Base-by-base conservation (phyloP, 2,888 invertebrate species). In the Oligia latruncula region DNA sequence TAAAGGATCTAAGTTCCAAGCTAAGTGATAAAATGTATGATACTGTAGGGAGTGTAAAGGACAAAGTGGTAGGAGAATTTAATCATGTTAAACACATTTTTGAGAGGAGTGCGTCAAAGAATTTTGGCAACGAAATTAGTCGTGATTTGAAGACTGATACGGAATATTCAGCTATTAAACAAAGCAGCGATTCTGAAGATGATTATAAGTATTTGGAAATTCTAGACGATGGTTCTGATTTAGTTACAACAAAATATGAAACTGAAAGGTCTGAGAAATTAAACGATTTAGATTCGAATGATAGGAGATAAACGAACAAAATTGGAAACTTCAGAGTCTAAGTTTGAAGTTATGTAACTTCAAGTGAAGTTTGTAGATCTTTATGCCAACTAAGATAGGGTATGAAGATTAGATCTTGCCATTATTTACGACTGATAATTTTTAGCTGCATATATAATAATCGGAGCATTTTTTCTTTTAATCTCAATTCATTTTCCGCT, bases 121-220 rank as follows among this genome's bases (percentile, higher is more conserved):
- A 92, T 77, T 91, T 91, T 1, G 58, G 40, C 20, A 75, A 82
- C 68, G 94, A 95, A 76, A 90, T 92, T 0, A 89, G 90, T 20
- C 93, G 93, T 29, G 93, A 92, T 66, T 82, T 76, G 0, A 91
- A 88, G 35, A 87, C 83, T 55, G 93, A 94, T 72, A 90, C 87
- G 0, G 88, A 88, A 29, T 95, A 95, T 66, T 88, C 91, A 78
- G 91, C 89, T 13, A 93, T 94, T 0, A 93, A 90, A 72, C 95
- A 94, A 65, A 93, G 90, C 0, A 93, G 90, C 0, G 96, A 95
- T 55, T 95, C 94, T 73, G 96, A 96, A 23, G 95, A 96, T 52
- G 95, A 95, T 13, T 95, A 90, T 60, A 95, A 93, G 77, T 97
- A 97, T 90, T 88, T 97, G 68, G 97, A 97, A 90, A 93, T 97